Evolutionary conservation across 2,888 invertebrate species (phyloP).

Genomic region (Lucinisca nassula): DNA sequence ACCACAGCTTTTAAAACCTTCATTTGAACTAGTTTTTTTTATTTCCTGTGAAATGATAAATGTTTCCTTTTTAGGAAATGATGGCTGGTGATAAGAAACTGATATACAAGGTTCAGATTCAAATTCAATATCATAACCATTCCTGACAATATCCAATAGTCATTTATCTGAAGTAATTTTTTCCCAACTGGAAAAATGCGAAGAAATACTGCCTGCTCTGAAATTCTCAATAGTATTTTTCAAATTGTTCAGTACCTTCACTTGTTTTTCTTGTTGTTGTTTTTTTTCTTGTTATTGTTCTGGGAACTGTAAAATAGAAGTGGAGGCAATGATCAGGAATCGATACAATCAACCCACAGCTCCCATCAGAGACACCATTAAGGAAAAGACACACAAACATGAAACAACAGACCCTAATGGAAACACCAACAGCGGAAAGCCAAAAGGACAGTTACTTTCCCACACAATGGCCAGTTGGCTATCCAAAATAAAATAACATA

Average conservation of each 20-base stretch:
- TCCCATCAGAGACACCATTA: too few relatives aligned
- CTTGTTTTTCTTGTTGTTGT: not conserved
- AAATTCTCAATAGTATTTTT: slow-evolving; percentile 15
- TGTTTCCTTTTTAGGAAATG: not conserved
- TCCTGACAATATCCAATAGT: slow-evolving; percentile 15
- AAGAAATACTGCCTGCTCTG: not conserved
- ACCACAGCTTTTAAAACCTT: not conserved
- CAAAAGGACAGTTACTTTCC: too few relatives aligned
- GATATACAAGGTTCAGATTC: not conserved
- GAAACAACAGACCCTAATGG: too few relatives aligned
- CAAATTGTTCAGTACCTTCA: not conserved
- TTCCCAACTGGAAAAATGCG: not conserved
- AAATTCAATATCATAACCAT: slow-evolving; percentile 30
- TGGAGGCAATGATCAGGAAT: too few relatives aligned
- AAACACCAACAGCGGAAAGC: too few relatives aligned
- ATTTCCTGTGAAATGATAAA: slow-evolving; percentile 7
- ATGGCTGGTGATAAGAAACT: not conserved
- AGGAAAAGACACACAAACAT: too few relatives aligned
- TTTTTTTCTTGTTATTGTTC: not conserved
- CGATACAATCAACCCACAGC: too few relatives aligned
- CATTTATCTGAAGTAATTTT: slow-evolving; percentile 26
- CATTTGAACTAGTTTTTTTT: not conserved
- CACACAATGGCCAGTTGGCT: too few relatives aligned
- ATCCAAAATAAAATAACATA: too few relatives aligned
- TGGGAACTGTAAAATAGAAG: too few relatives aligned